A percentile compares a stretch with the other conserved stretches of the same genome.
Evolutionary conservation across 2,797 vertebrate genomes (phyloP).

Genomic region (Jordanella pulchra): DNA sequence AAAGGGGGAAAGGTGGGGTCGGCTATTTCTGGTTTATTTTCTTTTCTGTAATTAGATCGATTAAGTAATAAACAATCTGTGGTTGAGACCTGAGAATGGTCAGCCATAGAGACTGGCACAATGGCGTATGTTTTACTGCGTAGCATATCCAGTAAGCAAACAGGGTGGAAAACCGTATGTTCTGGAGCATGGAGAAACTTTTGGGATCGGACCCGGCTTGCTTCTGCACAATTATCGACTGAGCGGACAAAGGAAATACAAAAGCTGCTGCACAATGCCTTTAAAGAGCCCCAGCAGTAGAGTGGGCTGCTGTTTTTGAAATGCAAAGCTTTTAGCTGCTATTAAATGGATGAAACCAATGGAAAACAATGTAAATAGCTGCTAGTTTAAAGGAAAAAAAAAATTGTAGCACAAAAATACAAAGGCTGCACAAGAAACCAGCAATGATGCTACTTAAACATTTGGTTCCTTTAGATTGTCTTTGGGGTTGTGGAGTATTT

Average conservation of each 20-base stretch:
- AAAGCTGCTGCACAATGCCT: constrained; percentile 43
- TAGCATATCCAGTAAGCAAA: constrained; percentile 55
- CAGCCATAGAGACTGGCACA: constrained; percentile 56
- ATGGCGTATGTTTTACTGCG: constrained; percentile 47
- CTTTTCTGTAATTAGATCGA: constrained; percentile 79
- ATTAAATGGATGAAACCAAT: constrained; percentile 42
- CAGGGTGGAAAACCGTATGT: constrained; percentile 62
- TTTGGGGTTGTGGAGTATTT: constrained; percentile 34
- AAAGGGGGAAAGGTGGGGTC: constrained; percentile 25
- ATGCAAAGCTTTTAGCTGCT: constrained; percentile 60
- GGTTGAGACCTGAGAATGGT: constrained; percentile 67
- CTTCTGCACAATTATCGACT: constrained; percentile 48
- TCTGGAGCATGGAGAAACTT: constrained; percentile 54
- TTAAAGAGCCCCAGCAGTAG: constrained; percentile 39
- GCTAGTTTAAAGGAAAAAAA: constrained; percentile 57
- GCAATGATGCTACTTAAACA: constrained; percentile 63
- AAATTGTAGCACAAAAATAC: constrained; percentile 55
- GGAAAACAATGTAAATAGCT: constrained; percentile 73
- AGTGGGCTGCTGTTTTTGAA: constrained; percentile 49
- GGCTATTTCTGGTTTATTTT: constrained; percentile 80
- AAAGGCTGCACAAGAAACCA: constrained; percentile 68
- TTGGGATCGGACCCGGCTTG: constrained; percentile 41
- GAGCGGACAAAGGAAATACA: constrained; percentile 41
- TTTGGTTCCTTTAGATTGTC: constrained; percentile 43
- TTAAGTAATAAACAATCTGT: constrained; percentile 74